Conservation (phyloP, 1,140 invertebrate species). For the Brachionus calyciflorus region DNA sequence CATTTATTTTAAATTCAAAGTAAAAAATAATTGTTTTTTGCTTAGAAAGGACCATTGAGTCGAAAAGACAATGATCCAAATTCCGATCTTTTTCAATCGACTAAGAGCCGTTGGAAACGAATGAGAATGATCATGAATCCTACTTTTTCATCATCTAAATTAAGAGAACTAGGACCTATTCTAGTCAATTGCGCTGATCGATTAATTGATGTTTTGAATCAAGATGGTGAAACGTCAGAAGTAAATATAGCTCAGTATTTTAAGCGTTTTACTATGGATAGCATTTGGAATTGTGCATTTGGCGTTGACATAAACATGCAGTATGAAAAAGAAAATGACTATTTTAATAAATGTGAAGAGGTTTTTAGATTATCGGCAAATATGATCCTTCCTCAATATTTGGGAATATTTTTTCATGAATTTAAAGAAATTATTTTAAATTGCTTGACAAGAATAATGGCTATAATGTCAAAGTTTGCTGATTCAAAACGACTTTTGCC, state of each 20-base stretch:
- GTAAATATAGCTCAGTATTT: conserved; percentile 49
- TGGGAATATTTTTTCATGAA: conserved; percentile 12
- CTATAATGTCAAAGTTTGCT: neutral
- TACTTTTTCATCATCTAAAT: conserved; percentile 65
- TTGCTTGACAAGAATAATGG: neutral
- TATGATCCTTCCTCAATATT: neutral
- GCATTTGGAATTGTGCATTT: conserved; percentile 46
- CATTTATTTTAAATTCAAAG: neutral
- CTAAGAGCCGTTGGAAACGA: conserved; percentile 63
- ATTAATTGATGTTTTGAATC: conserved; percentile 8
- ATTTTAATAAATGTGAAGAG: neutral
- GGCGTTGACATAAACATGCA: conserved; percentile 34
- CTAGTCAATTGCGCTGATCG: conserved; percentile 6
- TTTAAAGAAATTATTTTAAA: conserved; percentile 2
- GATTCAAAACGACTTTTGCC: neutral
- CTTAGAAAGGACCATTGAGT: neutral
- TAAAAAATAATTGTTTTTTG: too few relatives aligned
- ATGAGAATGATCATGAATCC: conserved; percentile 65
- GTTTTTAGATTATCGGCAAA: neutral
- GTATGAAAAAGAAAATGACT: conserved; percentile 57
- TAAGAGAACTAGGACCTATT: conserved; percentile 53
- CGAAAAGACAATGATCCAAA: conserved; percentile 27
- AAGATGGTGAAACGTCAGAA: neutral
- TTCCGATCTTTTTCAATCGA: conserved; percentile 52
- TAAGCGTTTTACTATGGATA: conserved; percentile 24